Conservation (phyloP, 2,888 invertebrate species). For the Chrysodeixis includens region DNA sequence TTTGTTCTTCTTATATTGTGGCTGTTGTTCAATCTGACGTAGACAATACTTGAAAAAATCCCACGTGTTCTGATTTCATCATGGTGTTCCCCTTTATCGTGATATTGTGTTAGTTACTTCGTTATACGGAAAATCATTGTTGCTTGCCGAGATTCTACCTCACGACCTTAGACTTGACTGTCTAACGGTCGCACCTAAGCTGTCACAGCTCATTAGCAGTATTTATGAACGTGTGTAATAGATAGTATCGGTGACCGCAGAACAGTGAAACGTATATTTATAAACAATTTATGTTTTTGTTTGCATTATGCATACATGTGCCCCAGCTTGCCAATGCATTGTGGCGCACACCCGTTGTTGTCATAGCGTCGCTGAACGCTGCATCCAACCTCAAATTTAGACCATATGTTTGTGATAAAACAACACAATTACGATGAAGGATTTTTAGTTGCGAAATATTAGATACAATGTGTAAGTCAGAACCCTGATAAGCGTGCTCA, state of each 20-base stretch:
- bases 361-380: constrained; percentile 20
- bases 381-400: constrained; percentile 8
- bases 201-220: too few relatives aligned
- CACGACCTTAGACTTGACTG: too few relatives aligned
- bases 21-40: too few relatives aligned
- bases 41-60: too few relatives aligned
- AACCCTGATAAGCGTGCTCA: background rate
- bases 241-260: constrained; percentile 2
- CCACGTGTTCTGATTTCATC: too few relatives aligned
- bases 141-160: too few relatives aligned
- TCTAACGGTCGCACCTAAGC: too few relatives aligned
- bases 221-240: constrained; percentile 24
- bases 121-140: too few relatives aligned
- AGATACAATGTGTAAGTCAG: background rate
- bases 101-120: too few relatives aligned
- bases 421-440: background rate
- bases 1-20: too few relatives aligned
- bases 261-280: constrained; percentile 25
- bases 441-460: background rate
- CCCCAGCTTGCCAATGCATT: constrained; percentile 21
- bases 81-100: too few relatives aligned
- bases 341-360: constrained; percentile 16
- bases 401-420: constrained; percentile 11
- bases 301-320: constrained; percentile 19
- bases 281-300: constrained; percentile 30